phyloP scores from a whole-genome alignment of 2,888 invertebrate species.

The Corbicula japonica region DNA sequence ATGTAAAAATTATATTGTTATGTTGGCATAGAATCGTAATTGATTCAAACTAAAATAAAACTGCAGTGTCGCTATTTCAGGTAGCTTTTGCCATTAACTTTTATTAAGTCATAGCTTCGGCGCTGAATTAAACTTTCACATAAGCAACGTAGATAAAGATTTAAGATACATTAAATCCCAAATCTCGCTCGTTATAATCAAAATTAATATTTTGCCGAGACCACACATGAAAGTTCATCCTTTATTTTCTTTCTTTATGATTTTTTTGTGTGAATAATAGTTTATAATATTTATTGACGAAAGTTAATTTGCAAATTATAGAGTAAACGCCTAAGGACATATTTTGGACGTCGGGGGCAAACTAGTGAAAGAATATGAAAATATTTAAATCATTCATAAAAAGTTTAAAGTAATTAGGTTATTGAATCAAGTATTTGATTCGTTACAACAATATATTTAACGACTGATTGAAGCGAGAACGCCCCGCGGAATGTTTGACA shows the following conservation, averaged over 20 bases:
- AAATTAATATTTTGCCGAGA: too few species aligned
- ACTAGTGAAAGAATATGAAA: slow-evolving; percentile 20
- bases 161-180: too few species aligned
- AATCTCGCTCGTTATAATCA: too few species aligned
- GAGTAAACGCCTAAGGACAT: slow-evolving; percentile 31
- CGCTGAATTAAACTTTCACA: too few species aligned
- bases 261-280: slow-evolving; percentile 9
- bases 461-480: slow-evolving; percentile 5
- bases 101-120: too few species aligned
- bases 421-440: slow-evolving; percentile 35
- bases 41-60: too few species aligned
- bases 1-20: too few species aligned
- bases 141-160: too few species aligned
- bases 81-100: too few species aligned
- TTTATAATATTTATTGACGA: slow-evolving; percentile 39
- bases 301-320: slow-evolving; percentile 60
- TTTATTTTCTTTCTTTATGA: slow-evolving; percentile 25
- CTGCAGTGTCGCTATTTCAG: too few species aligned
- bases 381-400: slow-evolving; percentile 33
- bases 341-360: slow-evolving; percentile 27
- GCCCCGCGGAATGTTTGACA: neutral
- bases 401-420: slow-evolving; percentile 34
- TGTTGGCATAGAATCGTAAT: too few species aligned
- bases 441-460: slow-evolving; percentile 1
- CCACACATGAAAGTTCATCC: slow-evolving; percentile 30